Percentiles rank a stretch among this genome's conserved stretches.
These are phyloP conservation scores for Anguilla obscura DNA, from an alignment of 2,797 vertebrate species.

Conservation along the genomic window DNA sequence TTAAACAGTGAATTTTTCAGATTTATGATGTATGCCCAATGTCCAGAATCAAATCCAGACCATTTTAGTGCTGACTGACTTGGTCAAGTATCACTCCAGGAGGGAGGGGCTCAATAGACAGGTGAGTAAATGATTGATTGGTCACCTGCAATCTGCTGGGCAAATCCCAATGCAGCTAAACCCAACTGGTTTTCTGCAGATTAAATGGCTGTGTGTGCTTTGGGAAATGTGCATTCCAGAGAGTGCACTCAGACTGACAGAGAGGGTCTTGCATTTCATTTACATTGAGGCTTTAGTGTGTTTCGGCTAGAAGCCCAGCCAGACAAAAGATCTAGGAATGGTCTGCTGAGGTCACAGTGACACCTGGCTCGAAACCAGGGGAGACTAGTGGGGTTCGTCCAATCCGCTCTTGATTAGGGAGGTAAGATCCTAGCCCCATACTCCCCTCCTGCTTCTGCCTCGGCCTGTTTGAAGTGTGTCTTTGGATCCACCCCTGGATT, in stretches of 20 bases:
- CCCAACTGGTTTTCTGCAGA: not conserved
- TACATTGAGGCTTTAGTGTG: not conserved
- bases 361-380: not conserved
- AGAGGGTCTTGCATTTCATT: not conserved
- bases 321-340: slow-evolving; percentile 18
- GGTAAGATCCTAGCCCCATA: not conserved
- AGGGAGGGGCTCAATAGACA: not conserved
- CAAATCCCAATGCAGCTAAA: not conserved
- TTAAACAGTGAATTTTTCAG: not conserved
- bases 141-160: not conserved
- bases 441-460: not conserved
- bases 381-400: not conserved
- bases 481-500: slow-evolving; percentile 15
- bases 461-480: slow-evolving; percentile 20
- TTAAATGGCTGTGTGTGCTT: no score
- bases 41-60: not conserved
- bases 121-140: not conserved
- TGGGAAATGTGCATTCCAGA: no score
- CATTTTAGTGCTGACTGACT: not conserved
- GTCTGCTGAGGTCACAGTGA: not conserved
- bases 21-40: not conserved
- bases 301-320: not conserved
- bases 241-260: no score
- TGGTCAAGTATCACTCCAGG: not conserved
- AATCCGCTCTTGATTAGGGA: slow-evolving; percentile 14